phyloP scores from a whole-genome alignment of 2,113 vertebrate species.

The Oncorhynchus kisutch region DNA sequence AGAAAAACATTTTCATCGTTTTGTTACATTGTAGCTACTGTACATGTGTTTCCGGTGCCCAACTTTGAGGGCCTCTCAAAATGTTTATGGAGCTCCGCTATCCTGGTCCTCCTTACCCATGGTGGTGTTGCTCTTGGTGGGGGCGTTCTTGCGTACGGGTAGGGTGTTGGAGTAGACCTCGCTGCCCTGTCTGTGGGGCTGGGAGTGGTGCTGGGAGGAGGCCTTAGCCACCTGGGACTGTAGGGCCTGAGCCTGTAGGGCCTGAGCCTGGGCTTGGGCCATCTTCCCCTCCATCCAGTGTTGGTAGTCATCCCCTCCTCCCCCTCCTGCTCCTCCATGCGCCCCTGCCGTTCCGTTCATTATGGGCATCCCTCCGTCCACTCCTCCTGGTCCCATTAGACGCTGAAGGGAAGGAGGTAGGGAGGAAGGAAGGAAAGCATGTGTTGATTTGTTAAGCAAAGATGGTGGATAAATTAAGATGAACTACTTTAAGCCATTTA shows the following conservation, averaged over 20 bases:
- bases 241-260: neutral
- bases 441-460: no score
- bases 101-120: slow-evolving; percentile 71
- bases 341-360: slow-evolving; percentile 84
- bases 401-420: neutral
- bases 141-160: slow-evolving; percentile 89
- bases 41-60: no score
- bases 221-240: slow-evolving; percentile 75
- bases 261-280: neutral
- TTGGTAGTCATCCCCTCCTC: slow-evolving; percentile 80
- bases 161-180: slow-evolving; percentile 97
- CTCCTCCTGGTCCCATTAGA: slow-evolving; percentile 54
- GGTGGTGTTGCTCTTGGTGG: slow-evolving; percentile 85
- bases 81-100: no score
- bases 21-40: no score
- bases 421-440: neutral
- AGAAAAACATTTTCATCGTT: no score
- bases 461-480: no score
- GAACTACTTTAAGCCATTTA: no score
- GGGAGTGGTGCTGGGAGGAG: slow-evolving; percentile 67
- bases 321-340: slow-evolving; percentile 50
- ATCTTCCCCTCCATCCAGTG: slow-evolving; percentile 84
- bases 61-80: neutral
- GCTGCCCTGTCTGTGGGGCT: slow-evolving; percentile 83
- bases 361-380: slow-evolving; percentile 67